Percentiles rank a stretch among this genome's conserved stretches.
phyloP scores from a whole-genome alignment of 2,113 vertebrate species.

The Dolichotis patagonum region DNA sequence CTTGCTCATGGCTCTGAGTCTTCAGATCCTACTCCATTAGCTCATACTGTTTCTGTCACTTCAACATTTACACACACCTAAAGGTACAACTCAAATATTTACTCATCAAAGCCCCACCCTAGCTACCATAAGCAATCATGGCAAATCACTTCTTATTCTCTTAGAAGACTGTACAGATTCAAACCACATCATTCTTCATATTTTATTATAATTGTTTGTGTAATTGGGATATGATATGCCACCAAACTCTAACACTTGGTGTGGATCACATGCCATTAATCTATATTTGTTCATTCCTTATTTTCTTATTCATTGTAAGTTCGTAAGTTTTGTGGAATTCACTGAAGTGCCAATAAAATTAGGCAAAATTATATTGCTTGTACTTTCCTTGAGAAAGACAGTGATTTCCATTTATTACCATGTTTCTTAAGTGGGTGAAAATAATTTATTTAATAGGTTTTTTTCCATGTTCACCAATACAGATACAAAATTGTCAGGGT shows the following conservation, averaged over 20 bases:
- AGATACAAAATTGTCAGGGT: not conserved
- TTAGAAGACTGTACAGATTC: not conserved
- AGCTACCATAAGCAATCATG: not conserved
- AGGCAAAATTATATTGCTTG: not conserved
- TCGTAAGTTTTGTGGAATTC: not conserved
- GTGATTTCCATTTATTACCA: not conserved
- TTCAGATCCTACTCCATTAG: not conserved
- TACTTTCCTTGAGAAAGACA: not conserved
- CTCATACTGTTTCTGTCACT: not conserved
- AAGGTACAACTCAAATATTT: not conserved
- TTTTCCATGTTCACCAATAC: not conserved
- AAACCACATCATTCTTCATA: not conserved
- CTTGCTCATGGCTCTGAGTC: not conserved
- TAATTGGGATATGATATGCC: not conserved
- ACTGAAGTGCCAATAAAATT: not conserved
- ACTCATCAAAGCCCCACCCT: not conserved
- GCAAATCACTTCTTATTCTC: not conserved
- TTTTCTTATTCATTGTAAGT: not conserved
- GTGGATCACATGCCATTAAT: not conserved
- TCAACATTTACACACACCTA: not conserved
- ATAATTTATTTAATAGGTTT: not conserved
- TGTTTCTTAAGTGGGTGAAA: not conserved
- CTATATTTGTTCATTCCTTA: not conserved
- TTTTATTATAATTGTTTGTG: not conserved
- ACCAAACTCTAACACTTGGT: not conserved